Evolutionary conservation across 2,797 vertebrate species (phyloP).

Genomic region (Scleropages formosus): DNA sequence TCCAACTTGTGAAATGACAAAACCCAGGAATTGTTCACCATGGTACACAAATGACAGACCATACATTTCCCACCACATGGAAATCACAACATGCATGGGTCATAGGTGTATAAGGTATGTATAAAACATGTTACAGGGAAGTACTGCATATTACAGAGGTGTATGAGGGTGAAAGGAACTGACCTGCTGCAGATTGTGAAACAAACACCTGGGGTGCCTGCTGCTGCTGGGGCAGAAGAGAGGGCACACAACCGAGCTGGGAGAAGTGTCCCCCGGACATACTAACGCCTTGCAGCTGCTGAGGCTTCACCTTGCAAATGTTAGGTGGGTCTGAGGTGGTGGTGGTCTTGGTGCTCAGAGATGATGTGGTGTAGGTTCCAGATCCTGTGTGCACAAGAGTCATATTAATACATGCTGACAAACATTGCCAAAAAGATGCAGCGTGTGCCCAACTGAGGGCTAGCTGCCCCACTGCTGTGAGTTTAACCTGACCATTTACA

Average conservation of each 20-base stretch:
- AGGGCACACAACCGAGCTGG: constrained; percentile 90
- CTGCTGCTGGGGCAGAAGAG: constrained; percentile 90
- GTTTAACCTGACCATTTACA: too few species aligned
- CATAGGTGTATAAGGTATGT: neutral
- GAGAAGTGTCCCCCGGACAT: constrained; percentile 85
- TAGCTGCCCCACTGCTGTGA: too few species aligned
- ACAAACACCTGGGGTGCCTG: constrained; percentile 96
- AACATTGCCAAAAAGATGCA: too few species aligned
- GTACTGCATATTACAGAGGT: neutral
- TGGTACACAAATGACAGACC: too few species aligned
- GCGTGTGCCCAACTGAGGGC: too few species aligned
- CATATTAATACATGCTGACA: neutral
- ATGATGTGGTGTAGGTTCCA: constrained; percentile 94
- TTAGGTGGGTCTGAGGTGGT: constrained; percentile 95
- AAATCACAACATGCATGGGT: too few species aligned
- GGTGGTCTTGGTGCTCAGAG: constrained; percentile 92
- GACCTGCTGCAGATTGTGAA: constrained; percentile 98
- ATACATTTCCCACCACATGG: too few species aligned
- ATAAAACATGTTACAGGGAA: neutral
- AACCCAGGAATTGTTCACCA: neutral
- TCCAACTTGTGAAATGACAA: neutral
- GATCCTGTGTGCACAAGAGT: constrained; percentile 65
- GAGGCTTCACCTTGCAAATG: constrained; percentile 98
- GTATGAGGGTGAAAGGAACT: constrained; percentile 21
- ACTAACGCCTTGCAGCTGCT: constrained; percentile 87